phyloP scores from a whole-genome alignment of 2,888 invertebrate species.

The Callinectes sapidus region DNA sequence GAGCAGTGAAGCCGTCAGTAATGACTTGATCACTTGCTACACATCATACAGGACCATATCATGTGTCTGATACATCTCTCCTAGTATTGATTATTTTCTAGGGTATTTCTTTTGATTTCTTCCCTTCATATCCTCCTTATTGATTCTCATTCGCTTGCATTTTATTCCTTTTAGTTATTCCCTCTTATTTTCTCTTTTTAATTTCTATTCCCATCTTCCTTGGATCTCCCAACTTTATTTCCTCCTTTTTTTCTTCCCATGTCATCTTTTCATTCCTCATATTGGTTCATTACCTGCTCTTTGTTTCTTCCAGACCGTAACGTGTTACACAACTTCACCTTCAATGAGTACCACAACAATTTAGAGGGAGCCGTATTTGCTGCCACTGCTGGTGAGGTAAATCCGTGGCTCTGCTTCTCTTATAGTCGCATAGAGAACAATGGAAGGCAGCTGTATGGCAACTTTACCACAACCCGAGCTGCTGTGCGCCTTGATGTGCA shows the following conservation, averaged over 20 bases:
- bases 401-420: slow-evolving; percentile 90
- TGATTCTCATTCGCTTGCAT: too few species aligned
- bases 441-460: slow-evolving; percentile 93
- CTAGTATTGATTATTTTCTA: background rate
- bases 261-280: background rate
- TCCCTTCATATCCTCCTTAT: too few species aligned
- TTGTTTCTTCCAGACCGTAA: slow-evolving; percentile 84
- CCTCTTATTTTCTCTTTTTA: background rate
- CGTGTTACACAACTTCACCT: slow-evolving; percentile 91
- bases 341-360: slow-evolving; percentile 87
- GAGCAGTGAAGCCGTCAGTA: too few species aligned
- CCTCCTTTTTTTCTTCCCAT: background rate
- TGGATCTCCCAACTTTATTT: background rate
- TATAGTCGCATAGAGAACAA: slow-evolving; percentile 91
- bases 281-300: background rate
- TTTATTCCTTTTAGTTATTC: too few species aligned
- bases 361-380: slow-evolving; percentile 92
- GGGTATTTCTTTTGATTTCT: background rate
- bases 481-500: slow-evolving; percentile 92
- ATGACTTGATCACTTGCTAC: too few species aligned
- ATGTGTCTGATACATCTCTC: too few species aligned
- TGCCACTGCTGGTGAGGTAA: slow-evolving; percentile 94
- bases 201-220: background rate
- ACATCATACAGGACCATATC: too few species aligned
- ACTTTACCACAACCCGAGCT: slow-evolving; percentile 92